These are phyloP conservation scores for Omphaloscelis lunosa DNA, from an alignment of 2,888 invertebrate species.

Conservation along the genomic window DNA sequence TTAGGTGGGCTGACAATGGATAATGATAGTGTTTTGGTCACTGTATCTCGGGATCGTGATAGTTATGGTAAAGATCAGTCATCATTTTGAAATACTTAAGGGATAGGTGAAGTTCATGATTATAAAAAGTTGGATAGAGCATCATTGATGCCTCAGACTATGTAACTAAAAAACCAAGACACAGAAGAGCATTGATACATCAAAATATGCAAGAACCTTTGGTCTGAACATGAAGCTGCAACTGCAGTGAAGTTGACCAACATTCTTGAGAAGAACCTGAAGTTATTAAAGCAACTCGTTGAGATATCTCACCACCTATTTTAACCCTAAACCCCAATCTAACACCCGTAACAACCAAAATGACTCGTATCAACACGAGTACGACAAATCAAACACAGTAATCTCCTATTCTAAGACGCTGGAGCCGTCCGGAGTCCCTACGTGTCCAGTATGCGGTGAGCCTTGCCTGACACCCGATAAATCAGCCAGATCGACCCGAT, in stretches of 20 bases:
- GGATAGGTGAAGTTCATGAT: background rate
- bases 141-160: background rate
- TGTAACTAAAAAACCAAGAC: no score
- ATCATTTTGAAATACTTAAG: background rate
- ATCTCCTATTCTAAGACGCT: conserved; percentile 73
- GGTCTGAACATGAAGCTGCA: background rate
- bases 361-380: conserved; percentile 53
- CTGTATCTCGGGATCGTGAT: background rate
- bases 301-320: background rate
- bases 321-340: conserved; percentile 12
- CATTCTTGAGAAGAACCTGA: background rate
- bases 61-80: no score
- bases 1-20: conserved; percentile 22
- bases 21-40: conserved; percentile 45
- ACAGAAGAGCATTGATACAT: background rate
- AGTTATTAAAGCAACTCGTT: background rate
- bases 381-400: conserved; percentile 63
- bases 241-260: background rate
- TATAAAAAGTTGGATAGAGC: no score
- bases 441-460: conserved; percentile 63
- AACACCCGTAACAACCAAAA: conserved; percentile 29
- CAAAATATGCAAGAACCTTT: no score
- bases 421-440: conserved; percentile 67
- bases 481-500: conserved; percentile 75
- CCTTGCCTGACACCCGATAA: conserved; percentile 77